A percentile compares a stretch with the other conserved stretches of the same genome.
These are phyloP conservation scores for Esox niger DNA, from an alignment of 2,113 vertebrate species.

Conservation along the genomic window DNA sequence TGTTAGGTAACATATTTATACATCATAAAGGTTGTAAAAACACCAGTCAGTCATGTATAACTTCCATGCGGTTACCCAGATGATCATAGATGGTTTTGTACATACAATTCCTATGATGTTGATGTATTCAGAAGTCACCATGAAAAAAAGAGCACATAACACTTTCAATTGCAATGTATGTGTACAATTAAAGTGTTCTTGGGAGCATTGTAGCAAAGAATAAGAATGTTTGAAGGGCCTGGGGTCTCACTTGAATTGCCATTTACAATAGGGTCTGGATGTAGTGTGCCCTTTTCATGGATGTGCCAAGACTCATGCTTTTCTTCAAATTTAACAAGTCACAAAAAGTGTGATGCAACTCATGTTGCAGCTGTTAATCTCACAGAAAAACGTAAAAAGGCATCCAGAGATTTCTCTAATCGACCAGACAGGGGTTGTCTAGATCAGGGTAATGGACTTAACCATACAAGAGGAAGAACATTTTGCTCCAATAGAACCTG, in stretches of 20 bases:
- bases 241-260: constrained; percentile 18
- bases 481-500: neutral
- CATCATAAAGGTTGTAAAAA: too few relatives aligned
- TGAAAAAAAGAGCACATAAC: too few relatives aligned
- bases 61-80: too few relatives aligned
- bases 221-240: neutral
- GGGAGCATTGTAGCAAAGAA: constrained; percentile 6
- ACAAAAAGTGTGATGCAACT: constrained; percentile 10
- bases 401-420: neutral
- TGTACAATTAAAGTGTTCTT: constrained; percentile 16
- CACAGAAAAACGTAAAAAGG: neutral
- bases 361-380: constrained; percentile 5
- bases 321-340: constrained; percentile 17
- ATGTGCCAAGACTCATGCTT: constrained; percentile 23
- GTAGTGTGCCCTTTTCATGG: constrained; percentile 6
- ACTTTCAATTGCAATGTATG: too few relatives aligned
- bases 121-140: too few relatives aligned
- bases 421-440: constrained; percentile 3
- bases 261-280: constrained; percentile 21
- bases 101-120: too few relatives aligned
- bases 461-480: constrained; percentile 6
- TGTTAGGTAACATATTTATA: too few relatives aligned
- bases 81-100: too few relatives aligned
- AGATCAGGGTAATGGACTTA: too few relatives aligned
- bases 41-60: too few relatives aligned